Evolutionary conservation across 2,113 vertebrate genomes (phyloP), one percentile per base, ranked within the genome.

Genomic region (Colistium nudipinnis): DNA sequence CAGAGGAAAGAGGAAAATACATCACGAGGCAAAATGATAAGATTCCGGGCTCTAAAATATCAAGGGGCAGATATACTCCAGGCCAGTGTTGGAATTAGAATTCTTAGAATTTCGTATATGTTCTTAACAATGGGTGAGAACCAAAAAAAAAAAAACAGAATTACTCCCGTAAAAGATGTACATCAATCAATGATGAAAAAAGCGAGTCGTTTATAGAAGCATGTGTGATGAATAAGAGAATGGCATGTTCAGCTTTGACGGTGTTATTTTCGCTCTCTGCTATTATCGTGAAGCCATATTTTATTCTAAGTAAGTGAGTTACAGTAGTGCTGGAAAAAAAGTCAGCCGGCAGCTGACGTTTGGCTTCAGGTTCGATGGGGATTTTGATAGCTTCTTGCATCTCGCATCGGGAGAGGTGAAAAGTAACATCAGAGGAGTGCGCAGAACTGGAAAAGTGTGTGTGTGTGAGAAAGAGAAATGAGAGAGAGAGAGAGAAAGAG

Each of bases 11-110:
- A 62, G 55, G 70, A 76, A 47, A 74, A 80, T 54, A 64, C 51
- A 76, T 74, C 57, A 61, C 5, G 16, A 81, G 47, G 80, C 30
- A 44, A 69, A 74, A 47, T 20, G 48, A 31, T 22, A 78, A 73
- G 72, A 76, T 78, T 66, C 25, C 27, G 53, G 43, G 39, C 49
- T 41, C 56, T 55, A 73, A 56, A 70, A 45, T 81, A 67, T 81
- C 72, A 56, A 54, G 59, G 45, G 68, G 62, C 49, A 47, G 70
- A 73, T 62, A 73, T 62, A 22, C 36, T 35, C 22, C 65, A 65
- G 47, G 39, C 43, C 67, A 61, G 49, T 55, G 19, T 55, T 45
- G n/a, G n/a, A n/a, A n/a, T n/a, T n/a, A n/a, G 57, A 55, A 67
- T 71, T 69, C 31, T 12, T 38, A 12, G 20, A 51, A 62, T 84